phyloP scores from a whole-genome alignment of 2,113 vertebrate species.

The Calidris pugnax region DNA sequence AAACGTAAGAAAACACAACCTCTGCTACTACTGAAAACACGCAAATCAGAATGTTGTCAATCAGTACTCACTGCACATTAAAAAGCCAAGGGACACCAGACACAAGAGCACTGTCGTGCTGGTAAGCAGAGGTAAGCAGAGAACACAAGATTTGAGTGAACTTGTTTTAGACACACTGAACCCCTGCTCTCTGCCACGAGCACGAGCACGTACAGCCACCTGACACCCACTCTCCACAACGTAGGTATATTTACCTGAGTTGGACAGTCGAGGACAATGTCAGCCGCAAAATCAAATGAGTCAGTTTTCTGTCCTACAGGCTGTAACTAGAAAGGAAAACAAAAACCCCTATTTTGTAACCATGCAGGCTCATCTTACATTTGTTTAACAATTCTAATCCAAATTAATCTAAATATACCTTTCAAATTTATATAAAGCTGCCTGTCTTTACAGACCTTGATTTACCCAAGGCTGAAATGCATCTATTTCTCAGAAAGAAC shows the following conservation, averaged over 20 bases:
- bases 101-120: background rate
- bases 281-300: conserved; percentile 72
- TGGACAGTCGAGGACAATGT: conserved; percentile 80
- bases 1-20: background rate
- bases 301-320: conserved; percentile 83
- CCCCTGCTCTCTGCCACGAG: background rate
- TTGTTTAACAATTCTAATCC: background rate
- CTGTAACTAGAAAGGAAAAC: conserved; percentile 77
- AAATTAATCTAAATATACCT: background rate
- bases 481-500: background rate
- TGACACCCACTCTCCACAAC: background rate
- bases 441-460: background rate
- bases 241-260: conserved; percentile 74
- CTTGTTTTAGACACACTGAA: background rate
- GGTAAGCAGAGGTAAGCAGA: background rate
- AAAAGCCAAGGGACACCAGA: background rate
- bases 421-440: background rate
- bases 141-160: background rate
- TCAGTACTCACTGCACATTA: background rate
- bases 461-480: background rate
- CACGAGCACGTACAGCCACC: background rate
- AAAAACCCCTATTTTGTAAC: background rate
- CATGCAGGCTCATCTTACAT: background rate
- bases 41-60: background rate
- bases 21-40: background rate